Base-by-base conservation (phyloP, 2,113 vertebrate genomes). In the Oncorhynchus masou region DNA sequence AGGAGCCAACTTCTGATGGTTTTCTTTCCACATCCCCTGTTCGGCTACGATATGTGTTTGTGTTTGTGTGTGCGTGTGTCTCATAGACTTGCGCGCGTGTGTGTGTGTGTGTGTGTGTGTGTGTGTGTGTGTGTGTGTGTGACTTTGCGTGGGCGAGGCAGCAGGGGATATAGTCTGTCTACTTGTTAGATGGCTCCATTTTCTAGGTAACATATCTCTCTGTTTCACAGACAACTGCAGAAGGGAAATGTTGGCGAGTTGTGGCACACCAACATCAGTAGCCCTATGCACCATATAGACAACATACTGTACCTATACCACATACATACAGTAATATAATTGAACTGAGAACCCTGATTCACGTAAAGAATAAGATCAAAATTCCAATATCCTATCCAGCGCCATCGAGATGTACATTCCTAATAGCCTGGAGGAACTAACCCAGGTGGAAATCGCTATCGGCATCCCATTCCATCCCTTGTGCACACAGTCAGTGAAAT, bases 1-100 rank as follows among this genome's bases (percentile, higher is more conserved):
- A 82, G 82, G 79, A 69, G 67, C 27, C 62, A 31, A 73, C 68
- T 77, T 79, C 65, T 88, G 77, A 85, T 75, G 79, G 39, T 84
- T 85, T 49, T 70, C 22, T 1, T 22, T 22, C 45, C 39, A 49
- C 34, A 24, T 49, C 45, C 34, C 45, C 39, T 85, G 77, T 81
- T 49, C 16, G 7, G 31, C 2, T 20, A 25, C 5, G 68, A 78
- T 29, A 48, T 75, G 15, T 12, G 71, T n/a, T 81, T 75, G 16
- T 68, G 62, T 69, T 45, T 45, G 39, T 45, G 39, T 45, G 9
- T 45, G 39, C 39, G 39, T 45, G 39, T 45, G 34, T 34, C 34
- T 34, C 34, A 34, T 34, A 34, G 6, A 34, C 34, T 34, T 34
- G 39, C 39, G 74, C 74, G 80, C 20, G 81, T 75, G 15, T 67